Base-by-base conservation (phyloP, 2,888 invertebrate species). In the Xiphydria camelus region DNA sequence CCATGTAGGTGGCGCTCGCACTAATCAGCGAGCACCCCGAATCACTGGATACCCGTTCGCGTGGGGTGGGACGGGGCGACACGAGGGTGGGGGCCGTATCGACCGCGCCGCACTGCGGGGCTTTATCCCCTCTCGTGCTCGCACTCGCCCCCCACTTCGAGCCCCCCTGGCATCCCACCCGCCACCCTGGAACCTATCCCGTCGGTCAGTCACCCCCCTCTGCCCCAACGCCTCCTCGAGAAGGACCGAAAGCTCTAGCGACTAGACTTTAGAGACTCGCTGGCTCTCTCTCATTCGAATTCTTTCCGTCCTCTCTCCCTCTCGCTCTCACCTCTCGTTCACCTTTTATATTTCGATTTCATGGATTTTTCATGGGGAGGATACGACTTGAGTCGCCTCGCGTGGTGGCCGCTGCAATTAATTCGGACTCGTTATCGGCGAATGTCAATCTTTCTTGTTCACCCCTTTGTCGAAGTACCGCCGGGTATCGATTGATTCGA, bases 81-180 rank as follows among this genome's bases (percentile, higher is more conserved):
- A 22, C 4, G 22, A 7, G 2, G 10, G 10, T 1, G 4, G 69
- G 66, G 64, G 68, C 67, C 64, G 65, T 75, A 75, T 74, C 74
- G 74, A 75, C 69, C 74, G 70, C 73, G 74, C 69, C 70, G 70
- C 68, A 73, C 70, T 75, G 74, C 74, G 69, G 74, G 74, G 74
- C 74, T 75, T 74, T 70, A 64, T 68, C 68, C 73, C 74, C 68
- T 63, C 68, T 53, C 43, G 34, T 49, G 29, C 35, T 34, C 38
- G 22, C 23, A n/a, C 33, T 23, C 25, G 10, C 36, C 38, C 35
- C 31, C 12, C 15, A n/a, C n/a, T n/a, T n/a, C n/a, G n/a, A n/a
- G n/a, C 14, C 23, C 9, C 18, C 36, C 5, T 14, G 7, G 10
- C n/a, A 12, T 19, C 31, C 31, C 23, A 10, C 20, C 29, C 19